A percentile compares a stretch with the other conserved stretches of the same genome.
Evolutionary conservation across 2,113 vertebrate genomes (phyloP).

Genomic region (Danio rerio): DNA sequence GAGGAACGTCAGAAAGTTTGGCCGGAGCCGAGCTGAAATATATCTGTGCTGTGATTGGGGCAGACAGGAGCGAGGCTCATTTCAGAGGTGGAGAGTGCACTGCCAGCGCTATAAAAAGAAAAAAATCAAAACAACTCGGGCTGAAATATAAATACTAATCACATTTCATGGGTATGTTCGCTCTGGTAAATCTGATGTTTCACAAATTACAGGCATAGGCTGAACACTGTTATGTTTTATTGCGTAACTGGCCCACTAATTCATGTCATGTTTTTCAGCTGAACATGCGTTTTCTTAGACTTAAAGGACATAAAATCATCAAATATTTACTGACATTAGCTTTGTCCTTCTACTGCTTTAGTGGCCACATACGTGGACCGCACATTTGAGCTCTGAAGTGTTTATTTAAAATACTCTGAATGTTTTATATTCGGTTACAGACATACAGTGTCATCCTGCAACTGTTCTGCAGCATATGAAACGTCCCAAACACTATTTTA

Average conservation of each 20-base stretch:
- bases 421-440: too few species aligned
- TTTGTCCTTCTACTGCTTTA: too few species aligned
- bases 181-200: neutral
- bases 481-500: too few species aligned
- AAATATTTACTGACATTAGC: too few species aligned
- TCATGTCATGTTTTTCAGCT: too few species aligned
- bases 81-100: slow-evolving; percentile 46
- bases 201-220: neutral
- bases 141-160: slow-evolving; percentile 3
- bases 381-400: too few species aligned
- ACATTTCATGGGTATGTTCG: neutral
- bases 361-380: too few species aligned
- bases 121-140: neutral
- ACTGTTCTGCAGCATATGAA: too few species aligned
- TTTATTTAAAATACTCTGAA: too few species aligned
- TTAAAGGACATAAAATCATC: too few species aligned
- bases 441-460: too few species aligned
- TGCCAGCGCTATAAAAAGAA: slow-evolving; percentile 39
- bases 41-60: slow-evolving; percentile 55
- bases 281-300: too few species aligned
- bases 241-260: neutral
- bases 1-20: slow-evolving; percentile 50
- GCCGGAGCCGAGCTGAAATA: slow-evolving; percentile 55
- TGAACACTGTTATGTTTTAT: neutral
- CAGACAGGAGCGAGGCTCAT: slow-evolving; percentile 50